Conservation (phyloP, 2,113 vertebrate species). For the Typhlomys cinereus region DNA sequence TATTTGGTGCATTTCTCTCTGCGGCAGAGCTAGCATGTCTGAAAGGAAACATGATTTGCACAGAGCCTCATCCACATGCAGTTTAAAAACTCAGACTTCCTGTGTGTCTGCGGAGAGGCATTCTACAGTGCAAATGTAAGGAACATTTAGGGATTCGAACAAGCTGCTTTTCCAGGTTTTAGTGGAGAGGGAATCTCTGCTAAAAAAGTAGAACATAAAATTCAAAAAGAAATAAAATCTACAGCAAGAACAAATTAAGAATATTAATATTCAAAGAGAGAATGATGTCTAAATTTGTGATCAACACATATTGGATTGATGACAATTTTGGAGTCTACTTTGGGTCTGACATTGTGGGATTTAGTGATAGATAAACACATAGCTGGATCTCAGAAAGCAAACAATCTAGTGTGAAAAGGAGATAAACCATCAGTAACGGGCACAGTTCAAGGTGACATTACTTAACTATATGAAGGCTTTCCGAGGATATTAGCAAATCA, state of each 20-base stretch:
- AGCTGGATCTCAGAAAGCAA: neutral
- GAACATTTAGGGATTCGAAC: constrained; percentile 10
- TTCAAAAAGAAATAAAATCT: constrained; percentile 16
- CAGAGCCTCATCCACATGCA: constrained; percentile 29
- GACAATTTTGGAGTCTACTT: constrained; percentile 9
- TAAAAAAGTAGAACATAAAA: constrained; percentile 38
- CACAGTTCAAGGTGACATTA: neutral
- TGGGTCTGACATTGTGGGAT: neutral
- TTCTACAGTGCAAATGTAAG: constrained; percentile 8
- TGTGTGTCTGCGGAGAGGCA: neutral
- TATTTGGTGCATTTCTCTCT: constrained; percentile 38
- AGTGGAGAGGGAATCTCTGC: neutral
- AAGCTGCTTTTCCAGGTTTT: neutral
- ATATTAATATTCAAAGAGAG: constrained; percentile 16
- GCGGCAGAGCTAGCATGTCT: constrained; percentile 28
- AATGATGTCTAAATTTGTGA: constrained; percentile 3
- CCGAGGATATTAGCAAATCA: constrained; percentile 9
- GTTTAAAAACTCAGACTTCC: constrained; percentile 20
- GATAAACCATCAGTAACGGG: neutral
- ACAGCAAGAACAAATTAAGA: neutral
- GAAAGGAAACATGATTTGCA: constrained; percentile 47
- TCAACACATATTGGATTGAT: constrained; percentile 20
- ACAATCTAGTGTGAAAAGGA: neutral
- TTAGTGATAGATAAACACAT: constrained; percentile 29
- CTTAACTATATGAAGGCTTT: neutral